Conservation (phyloP, 1,140 invertebrate genomes). For the Chelonus insularis region DNA sequence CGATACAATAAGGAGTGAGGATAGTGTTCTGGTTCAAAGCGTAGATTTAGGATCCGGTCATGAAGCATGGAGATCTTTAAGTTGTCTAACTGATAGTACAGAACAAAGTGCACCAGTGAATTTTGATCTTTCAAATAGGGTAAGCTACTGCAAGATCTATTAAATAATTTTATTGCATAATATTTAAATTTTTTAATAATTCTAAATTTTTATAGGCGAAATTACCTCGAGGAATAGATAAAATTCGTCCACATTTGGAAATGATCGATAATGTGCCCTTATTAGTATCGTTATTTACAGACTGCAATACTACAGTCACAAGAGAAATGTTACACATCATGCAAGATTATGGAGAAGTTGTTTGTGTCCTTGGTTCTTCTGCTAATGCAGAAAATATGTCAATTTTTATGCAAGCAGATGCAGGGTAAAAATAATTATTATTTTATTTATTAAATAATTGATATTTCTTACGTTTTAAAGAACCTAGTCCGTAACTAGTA, state of each 20-base stretch:
- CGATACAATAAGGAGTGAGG: constrained; percentile 56
- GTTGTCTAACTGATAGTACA: constrained; percentile 83
- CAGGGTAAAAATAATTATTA: too few relatives aligned
- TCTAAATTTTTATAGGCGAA: constrained; percentile 85
- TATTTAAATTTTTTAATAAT: too few relatives aligned
- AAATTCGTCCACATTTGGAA: constrained; percentile 93
- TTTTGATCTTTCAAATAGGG: constrained; percentile 90
- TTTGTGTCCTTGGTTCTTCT: constrained; percentile 87
- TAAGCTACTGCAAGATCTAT: too few relatives aligned
- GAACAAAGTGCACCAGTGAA: constrained; percentile 87
- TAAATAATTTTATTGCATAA: too few relatives aligned
- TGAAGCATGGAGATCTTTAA: constrained; percentile 75
- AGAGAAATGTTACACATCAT: constrained; percentile 92
- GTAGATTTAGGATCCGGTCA: constrained; percentile 61
- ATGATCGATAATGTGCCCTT: constrained; percentile 96
- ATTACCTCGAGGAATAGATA: constrained; percentile 93
- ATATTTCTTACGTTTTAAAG: neutral
- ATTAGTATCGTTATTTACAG: constrained; percentile 94
- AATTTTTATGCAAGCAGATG: constrained; percentile 93
- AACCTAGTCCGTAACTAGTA: constrained; percentile 17
- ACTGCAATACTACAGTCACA: constrained; percentile 87
- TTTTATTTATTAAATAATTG: neutral
- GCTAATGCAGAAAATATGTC: constrained; percentile 86
- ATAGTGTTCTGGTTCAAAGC: constrained; percentile 59
- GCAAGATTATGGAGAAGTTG: constrained; percentile 94